Evolutionary conservation across 2,797 vertebrate species (phyloP), one percentile per base, ranked within the genome.

Genomic region (Bufotes viridis): DNA sequence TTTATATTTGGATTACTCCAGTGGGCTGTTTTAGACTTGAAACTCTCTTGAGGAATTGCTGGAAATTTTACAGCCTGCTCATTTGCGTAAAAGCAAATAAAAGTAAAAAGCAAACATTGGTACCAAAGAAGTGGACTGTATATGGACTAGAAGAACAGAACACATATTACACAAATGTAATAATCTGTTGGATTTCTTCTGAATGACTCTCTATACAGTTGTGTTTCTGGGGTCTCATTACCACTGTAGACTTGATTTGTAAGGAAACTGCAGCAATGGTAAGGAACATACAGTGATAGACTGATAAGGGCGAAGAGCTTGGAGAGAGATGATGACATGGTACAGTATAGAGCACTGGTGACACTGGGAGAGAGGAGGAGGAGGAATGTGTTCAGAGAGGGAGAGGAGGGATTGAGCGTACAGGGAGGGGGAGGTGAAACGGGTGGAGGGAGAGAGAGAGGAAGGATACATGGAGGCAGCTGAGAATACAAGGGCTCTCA

Each of bases 401-500:
- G 75, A 76, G 61, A 72, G 74, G 78, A 86, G 84, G 86, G 78
- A 83, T 65, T 15, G 65, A 24, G 53, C 29, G 53, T 78, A 11
- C 51, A 55, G 82, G 86, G 76, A 69, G 69, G 82, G 82, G 83
- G 79, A 53, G 42, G 34, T 11, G 34, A 78, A 10, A 72, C 22
- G 20, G 80, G 81, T 86, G 67, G 22, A 74, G 81, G 53, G 51
- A 53, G 42, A 79, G 61, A 29, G 53, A 81, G 29, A 88, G 42
- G 55, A 70, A 55, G 22, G 24, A 61, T 83, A 58, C 88, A 86
- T 83, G 88, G 88, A 87, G 81, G 80, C 57, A 34, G 82, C 55
- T 72, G 63, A 76, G 65, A 67, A 82, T 78, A 82, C 84, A 82
- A 81, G 84, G 69, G 74, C 22, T 89, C 70, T 78, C 63, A 89